Base-by-base conservation (phyloP, 2,113 vertebrate species). In the Platichthys stellatus region DNA sequence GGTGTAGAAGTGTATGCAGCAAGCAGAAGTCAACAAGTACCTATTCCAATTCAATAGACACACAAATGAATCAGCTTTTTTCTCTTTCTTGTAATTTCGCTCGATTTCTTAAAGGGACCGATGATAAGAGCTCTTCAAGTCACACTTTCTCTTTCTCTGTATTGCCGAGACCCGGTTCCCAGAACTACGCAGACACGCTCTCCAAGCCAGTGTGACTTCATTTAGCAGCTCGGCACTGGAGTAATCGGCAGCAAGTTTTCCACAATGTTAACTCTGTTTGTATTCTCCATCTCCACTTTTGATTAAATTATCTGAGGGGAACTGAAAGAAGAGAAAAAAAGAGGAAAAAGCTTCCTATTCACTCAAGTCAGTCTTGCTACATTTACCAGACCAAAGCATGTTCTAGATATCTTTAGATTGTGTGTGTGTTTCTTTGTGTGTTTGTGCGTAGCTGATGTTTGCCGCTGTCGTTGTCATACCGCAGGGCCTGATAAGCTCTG, bases 401-500 rank as follows among this genome's bases (percentile, higher is more conserved):
- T 60, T 83, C 12, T 69, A 71, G 83, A 88, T 86, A 78, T 81
- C 75, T 87, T 83, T 69, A 78, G 90, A 84, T 2, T 43, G 40
- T 13, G 45, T 28, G 40, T 43, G 40, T 11, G 43, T 28, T 21
- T 62, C 38, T 76, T 49, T 72, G 43, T 40, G 31, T 54, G 70
- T 86, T 56, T 89, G 71, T 87, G 77, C 81, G 85, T 83, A 63
- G 74, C 82, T 79, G 74, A 74, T 90, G 78, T 90, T 88, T 88
- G 90, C 84, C 79, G 86, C 89, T 91, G 88, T 88, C 58, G 74
- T 89, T 89, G 83, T 89, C 74, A 72, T 90, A 89, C 87, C 79
- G 80, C 71, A n/a, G 76, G 76, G 79, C 77, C 90, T 89, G 92
- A 94, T 94, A 93, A 94, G 89, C 83, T 74, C 72, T 45, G 74